Evolutionary conservation across 23 tunicate species (phyloP), one percentile per base, ranked within the genome.

Genomic region (Halocynthia roretzi): DNA sequence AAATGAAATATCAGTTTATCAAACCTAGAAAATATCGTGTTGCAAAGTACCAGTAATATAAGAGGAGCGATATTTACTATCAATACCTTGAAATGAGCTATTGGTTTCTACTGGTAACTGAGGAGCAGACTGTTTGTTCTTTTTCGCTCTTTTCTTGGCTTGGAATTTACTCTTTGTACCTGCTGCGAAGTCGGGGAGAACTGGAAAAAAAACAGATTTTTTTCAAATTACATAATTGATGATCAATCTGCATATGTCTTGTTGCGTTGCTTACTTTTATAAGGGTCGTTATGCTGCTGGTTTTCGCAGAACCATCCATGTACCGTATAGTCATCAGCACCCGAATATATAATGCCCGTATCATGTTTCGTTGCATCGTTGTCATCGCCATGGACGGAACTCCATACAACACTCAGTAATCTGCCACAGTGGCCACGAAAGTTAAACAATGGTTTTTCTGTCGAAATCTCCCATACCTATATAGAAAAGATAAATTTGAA

Each of bases 241-340:
- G 17, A 60, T 15, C n/a, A 60, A 60, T 60, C 64, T 4, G 17
- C 64, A 60, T 17, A 60, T 17, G 64, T 60, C 64, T 15, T 2
- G n/a, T 15, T 12, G 57, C 57, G 50, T 10, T 40, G 5, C 57
- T 15, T 10, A 89, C 96, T 85, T 80, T 80, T 82, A 7, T 85
- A 87, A 19, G 98, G 98, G 1, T 56, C 56, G 14, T 51, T 80
- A 73, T 92, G 76, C 58, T 86, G 74, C 55, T 82, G 87, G 10
- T 82, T 65, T 51, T 76, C 83, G 11, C 52, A 52, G 40, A 52
- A 75, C 98, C 98, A 92, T 15, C 84, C 85, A 69, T 92, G 98
- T 7, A 92, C 92, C 50, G 98, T 75, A 57, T 92, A 92, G 67
- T 92, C 98, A 50, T 92, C 98, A 11, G 82, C 98, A 12, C 98